Conservation (phyloP, 2,113 vertebrate genomes). For the Herpetotheres cachinnans region DNA sequence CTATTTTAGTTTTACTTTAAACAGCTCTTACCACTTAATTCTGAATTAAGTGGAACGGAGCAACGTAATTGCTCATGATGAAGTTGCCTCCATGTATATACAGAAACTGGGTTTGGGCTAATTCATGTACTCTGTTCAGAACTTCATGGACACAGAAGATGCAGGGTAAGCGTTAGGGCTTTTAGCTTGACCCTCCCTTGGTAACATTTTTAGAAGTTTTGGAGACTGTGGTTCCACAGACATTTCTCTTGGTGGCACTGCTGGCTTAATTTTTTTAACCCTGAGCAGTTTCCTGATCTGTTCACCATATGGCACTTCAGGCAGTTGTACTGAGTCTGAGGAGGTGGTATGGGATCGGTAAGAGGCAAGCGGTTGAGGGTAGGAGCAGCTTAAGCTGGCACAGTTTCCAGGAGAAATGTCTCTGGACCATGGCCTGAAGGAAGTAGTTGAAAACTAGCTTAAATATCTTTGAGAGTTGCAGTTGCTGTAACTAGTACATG, state of each 20-base stretch:
- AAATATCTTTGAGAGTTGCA: not conserved
- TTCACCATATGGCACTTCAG: not conserved
- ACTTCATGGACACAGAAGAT: not conserved
- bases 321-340: not conserved
- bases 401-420: not conserved
- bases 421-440: not conserved
- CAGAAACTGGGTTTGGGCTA: not conserved
- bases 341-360: not conserved
- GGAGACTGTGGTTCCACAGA: constrained; percentile 62
- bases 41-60: not conserved
- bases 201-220: not conserved
- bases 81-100: not conserved
- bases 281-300: not conserved
- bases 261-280: constrained; percentile 63
- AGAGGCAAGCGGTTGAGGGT: not conserved
- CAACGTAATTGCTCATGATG: not conserved
- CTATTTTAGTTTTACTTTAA: not conserved
- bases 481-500: not conserved
- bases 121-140: not conserved
- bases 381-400: not conserved
- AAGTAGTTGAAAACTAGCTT: not conserved
- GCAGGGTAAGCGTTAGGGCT: not conserved
- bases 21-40: not conserved
- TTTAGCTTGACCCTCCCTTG: not conserved
- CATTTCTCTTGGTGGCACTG: constrained; percentile 68